Base-by-base conservation (phyloP, 2,797 vertebrate genomes). In the Neopelma chrysocephalum region DNA sequence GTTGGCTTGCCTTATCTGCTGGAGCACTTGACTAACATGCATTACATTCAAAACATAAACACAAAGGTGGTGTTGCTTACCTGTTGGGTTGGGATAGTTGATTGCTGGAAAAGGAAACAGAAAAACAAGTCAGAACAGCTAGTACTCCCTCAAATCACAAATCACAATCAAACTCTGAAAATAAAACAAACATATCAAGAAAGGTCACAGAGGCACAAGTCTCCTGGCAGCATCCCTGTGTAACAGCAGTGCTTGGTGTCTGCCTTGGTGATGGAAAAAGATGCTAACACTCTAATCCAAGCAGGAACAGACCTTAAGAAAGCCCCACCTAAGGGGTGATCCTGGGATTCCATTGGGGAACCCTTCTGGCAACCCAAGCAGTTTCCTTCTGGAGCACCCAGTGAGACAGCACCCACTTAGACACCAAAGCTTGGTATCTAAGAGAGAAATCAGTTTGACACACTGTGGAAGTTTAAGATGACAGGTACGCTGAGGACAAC, bases 71-170 rank as follows among this genome's bases (percentile, higher is more conserved):
- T 53, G 36, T 31, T 62, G 69, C 97, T 97, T 97, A 99, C 99
- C 99, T 98, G 98, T 98, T 93, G 99, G 98, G 96, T 98, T 98
- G 45, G 98, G 99, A 93, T 99, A 99, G 96, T 97, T 99, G 98
- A 99, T 99, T 84, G 99, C 99, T 99, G 97, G 69, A 98, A 98
- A 97, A 98, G 85, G 93, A 98, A 97, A 94, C 6, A 95, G 72
- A 96, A 96, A 96, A 89, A 83, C 79, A 85, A 54, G 82, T 96
- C 76, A 96, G 86, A 94, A 94, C 34, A 92, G 51, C 58, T 65
- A 81, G 45, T 51, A 81, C 32, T 91, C 54, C n/a, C 20, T 61
- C 66, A 92, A 79, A 83, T 32, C 2, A 6, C 38, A 94, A 75
- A 79, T 66, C 50, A 91, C 50, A 88, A 69, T 84, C 48, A 50